Evolutionary conservation across 1,140 invertebrate genomes (phyloP).

Genomic region (Drosophila busckii): DNA sequence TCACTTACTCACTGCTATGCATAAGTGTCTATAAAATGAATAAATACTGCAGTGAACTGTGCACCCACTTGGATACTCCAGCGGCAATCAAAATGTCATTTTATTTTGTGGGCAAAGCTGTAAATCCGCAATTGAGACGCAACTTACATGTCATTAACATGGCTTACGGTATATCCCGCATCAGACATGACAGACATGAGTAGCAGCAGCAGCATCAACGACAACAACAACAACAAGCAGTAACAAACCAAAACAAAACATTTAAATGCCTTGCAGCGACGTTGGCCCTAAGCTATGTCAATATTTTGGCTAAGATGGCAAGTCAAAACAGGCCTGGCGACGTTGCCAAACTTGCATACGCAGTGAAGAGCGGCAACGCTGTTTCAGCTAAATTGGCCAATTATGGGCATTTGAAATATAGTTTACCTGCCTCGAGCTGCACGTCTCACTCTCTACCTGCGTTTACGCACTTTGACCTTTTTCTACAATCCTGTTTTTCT

Average conservation of each 20-base stretch:
- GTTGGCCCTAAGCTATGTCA: constrained; percentile 33
- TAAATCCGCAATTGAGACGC: constrained; percentile 72
- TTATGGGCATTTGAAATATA: constrained; percentile 73
- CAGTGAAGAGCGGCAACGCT: constrained; percentile 39
- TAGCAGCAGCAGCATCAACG: constrained; percentile 3
- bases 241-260: constrained; percentile 24
- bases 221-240: constrained; percentile 29
- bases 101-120: constrained; percentile 44
- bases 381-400: constrained; percentile 75
- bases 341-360: constrained; percentile 24
- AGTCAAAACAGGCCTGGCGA: background rate
- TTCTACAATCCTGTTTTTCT: constrained; percentile 21
- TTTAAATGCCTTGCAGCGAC: constrained; percentile 14
- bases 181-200: constrained; percentile 37
- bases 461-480: no score
- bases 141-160: constrained; percentile 72
- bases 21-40: background rate
- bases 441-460: constrained; percentile 42
- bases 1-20: background rate
- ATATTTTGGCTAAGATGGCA: constrained; percentile 43
- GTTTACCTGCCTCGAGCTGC: constrained; percentile 53
- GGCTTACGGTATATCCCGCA: constrained; percentile 44
- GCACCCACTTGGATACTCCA: constrained; percentile 26
- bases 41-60: constrained; percentile 12
- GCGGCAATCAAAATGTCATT: constrained; percentile 68